phyloP scores from a whole-genome alignment of 2,113 vertebrate species.

The Octodon degus region DNA sequence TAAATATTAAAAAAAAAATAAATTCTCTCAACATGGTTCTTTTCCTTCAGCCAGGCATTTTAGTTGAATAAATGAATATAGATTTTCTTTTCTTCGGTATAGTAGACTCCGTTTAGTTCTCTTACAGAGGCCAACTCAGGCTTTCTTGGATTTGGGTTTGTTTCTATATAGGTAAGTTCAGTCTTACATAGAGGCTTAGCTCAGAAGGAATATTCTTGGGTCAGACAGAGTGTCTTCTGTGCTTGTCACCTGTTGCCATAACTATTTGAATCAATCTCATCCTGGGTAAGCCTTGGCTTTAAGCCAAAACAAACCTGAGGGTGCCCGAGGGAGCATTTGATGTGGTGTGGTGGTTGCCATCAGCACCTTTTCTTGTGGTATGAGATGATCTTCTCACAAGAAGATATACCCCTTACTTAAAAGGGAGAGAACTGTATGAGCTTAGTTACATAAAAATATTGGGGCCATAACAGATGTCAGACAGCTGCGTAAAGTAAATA shows the following conservation, averaged over 20 bases:
- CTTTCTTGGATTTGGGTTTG: slow-evolving; percentile 13
- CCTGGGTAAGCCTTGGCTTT: not conserved
- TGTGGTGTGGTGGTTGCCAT: not conserved
- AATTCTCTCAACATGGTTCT: not conserved
- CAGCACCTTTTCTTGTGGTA: not conserved
- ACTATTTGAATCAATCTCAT: not conserved
- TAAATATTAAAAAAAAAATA: too few species aligned
- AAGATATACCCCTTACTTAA: not conserved
- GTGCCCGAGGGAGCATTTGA: not conserved
- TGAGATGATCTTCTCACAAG: not conserved
- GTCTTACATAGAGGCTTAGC: not conserved
- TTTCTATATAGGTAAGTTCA: slow-evolving; percentile 18
- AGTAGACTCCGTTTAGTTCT: slow-evolving; percentile 5
- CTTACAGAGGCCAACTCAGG: not conserved
- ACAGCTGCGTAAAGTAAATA: not conserved
- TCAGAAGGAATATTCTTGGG: not conserved
- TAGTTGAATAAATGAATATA: not conserved
- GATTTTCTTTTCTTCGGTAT: slow-evolving; percentile 37
- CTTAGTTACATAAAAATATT: slow-evolving; percentile 20
- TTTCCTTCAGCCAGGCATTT: not conserved
- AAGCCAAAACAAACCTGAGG: not conserved
- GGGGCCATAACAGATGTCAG: not conserved
- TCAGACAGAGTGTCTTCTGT: not conserved
- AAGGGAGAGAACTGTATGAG: not conserved
- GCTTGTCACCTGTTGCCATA: not conserved